Percentiles rank a stretch among this genome's conserved stretches.
Conservation (phyloP, 2,888 invertebrate species). For the Eurois occulta region DNA sequence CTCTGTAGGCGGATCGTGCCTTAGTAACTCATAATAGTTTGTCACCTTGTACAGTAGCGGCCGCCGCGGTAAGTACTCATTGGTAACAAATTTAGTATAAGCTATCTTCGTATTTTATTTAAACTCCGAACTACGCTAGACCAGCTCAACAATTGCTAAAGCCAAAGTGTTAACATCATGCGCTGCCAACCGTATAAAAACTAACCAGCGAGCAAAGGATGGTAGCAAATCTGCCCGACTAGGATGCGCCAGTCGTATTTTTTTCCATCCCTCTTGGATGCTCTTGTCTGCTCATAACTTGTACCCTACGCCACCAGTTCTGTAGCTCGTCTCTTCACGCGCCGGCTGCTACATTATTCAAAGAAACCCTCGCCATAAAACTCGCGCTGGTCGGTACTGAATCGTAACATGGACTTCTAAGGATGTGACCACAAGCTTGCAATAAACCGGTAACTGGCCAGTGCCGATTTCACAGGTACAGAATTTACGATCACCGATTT, state of each 20-base stretch:
- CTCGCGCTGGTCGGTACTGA: constrained; percentile 76
- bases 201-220: neutral
- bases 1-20: no score
- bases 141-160: neutral
- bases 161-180: neutral
- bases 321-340: constrained; percentile 78
- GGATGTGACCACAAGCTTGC: constrained; percentile 75
- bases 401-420: constrained; percentile 74
- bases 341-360: constrained; percentile 84
- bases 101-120: neutral
- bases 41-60: neutral
- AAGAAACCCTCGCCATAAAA: constrained; percentile 82
- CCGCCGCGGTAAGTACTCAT: neutral
- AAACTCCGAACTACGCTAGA: neutral
- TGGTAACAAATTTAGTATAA: neutral
- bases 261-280: neutral
- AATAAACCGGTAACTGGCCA: constrained; percentile 72
- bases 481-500: constrained; percentile 66
- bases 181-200: neutral
- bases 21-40: neutral
- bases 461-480: constrained; percentile 66
- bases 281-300: constrained; percentile 23
- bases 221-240: neutral
- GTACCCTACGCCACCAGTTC: constrained; percentile 47
- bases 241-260: neutral